Base-by-base conservation (phyloP, 2,797 vertebrate species). In the Trachops cirrhosus region DNA sequence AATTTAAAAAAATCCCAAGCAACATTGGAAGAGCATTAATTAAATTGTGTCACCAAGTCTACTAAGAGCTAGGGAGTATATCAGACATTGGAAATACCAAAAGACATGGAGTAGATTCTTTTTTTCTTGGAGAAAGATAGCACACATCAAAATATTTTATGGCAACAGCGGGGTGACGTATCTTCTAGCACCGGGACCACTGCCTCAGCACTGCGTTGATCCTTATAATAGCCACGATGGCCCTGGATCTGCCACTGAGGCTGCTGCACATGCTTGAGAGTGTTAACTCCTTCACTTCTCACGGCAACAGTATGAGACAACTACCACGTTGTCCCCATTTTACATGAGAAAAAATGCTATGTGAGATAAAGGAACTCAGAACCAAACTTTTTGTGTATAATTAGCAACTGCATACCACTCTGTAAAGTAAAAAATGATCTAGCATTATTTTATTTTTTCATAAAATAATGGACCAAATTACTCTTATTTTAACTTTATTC, bases 401-500 rank as follows among this genome's bases (percentile, higher is more conserved):
- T 87, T 84, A 84, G 64, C 39, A 78, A 93, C 4, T 34, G 5
- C 10, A 62, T 62, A 68, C n/a, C 29, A 80, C n/a, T 85, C 24
- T 39, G 14, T 70, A 34, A 80, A 84, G 46, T 87, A 22, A 84
- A 95, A 87, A 92, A 46, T 54, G 6, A 87, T 15, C n/a, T 16
- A 39, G 16, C 82, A 9, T 82, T 46, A 52, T 6, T 57, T 93
- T 52, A 37, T 88, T 86, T 62, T 46, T 14, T 5, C 19, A 12
- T 12, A 8, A n/a, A n/a, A n/a, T n/a, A n/a, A n/a, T 32, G 34
- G 21, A 3, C 19, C 29, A 64, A 14, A 24, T 85, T 12, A 83
- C 22, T 77, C 74, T 91, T 91, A 79, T 85, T 71, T 96, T 70
- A 74, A 84, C 21, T 67, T 82, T 34, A 79, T n/a, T 5, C 1